These are phyloP conservation scores for Candoia aspera DNA, from an alignment of 2,113 vertebrate genomes.

Conservation along the genomic window DNA sequence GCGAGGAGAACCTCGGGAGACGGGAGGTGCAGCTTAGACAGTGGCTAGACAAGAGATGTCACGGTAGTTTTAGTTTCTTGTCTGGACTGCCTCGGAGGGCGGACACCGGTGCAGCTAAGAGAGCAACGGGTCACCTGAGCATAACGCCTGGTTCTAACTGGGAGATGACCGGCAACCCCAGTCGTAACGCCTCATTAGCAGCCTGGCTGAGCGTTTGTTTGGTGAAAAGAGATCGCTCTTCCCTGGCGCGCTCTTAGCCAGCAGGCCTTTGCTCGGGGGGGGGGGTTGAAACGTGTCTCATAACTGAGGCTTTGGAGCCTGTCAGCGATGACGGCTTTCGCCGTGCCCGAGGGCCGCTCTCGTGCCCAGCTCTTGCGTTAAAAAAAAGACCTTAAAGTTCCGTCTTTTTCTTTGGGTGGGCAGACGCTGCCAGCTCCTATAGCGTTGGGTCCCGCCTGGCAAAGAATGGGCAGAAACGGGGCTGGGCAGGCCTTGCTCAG, in stretches of 20 bases:
- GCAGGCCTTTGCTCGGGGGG: background rate
- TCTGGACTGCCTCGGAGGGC: no score
- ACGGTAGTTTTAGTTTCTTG: no score
- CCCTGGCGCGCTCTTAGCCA: background rate
- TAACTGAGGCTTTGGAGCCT: no score
- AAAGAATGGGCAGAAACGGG: background rate
- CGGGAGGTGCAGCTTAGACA: no score
- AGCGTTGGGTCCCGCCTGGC: background rate
- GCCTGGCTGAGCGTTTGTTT: background rate
- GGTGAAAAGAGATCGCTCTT: background rate
- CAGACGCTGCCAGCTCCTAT: background rate
- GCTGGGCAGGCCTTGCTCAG: background rate
- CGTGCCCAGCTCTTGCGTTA: background rate
- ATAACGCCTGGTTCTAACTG: no score
- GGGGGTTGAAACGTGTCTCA: background rate
- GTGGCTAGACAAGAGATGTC: no score
- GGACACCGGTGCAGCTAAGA: no score
- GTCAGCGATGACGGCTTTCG: background rate
- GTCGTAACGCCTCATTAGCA: no score
- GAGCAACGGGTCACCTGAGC: no score
- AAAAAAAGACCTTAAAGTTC: background rate
- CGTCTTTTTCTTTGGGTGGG: background rate
- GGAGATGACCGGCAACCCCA: no score
- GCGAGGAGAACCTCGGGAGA: no score
- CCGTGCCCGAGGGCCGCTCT: background rate